phyloP scores from a whole-genome alignment of 2,113 vertebrate species.

The Pitta sordida region DNA sequence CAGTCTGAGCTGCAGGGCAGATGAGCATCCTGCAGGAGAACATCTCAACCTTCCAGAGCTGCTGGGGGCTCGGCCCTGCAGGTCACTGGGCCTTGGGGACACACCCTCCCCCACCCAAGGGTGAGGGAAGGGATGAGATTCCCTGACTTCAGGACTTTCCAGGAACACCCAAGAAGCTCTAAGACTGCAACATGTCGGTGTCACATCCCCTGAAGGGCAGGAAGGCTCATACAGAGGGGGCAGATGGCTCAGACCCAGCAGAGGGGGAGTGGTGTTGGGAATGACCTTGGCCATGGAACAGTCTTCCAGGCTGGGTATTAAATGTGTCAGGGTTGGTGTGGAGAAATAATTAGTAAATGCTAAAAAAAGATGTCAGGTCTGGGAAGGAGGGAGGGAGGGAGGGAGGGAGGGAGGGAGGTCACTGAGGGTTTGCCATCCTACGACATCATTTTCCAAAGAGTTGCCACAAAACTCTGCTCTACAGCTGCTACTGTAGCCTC shows the following conservation, averaged over 20 bases:
- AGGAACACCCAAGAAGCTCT: not conserved
- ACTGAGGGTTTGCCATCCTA: not conserved
- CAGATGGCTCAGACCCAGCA: fast-evolving
- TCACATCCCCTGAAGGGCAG: not conserved
- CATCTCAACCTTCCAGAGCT: not conserved
- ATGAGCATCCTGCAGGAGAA: not conserved
- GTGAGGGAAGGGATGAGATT: not conserved
- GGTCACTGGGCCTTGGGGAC: not conserved
- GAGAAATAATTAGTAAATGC: not conserved
- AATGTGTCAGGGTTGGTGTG: fast-evolving
- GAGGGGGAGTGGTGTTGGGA: fast-evolving
- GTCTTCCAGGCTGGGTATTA: not conserved
- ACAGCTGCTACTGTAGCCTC: not conserved
- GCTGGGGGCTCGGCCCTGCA: not conserved
- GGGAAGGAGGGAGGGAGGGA: not conserved
- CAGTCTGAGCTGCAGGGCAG: not conserved
- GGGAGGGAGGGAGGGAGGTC: not conserved
- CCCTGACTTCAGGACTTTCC: not conserved
- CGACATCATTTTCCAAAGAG: not conserved
- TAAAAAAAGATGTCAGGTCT: not conserved
- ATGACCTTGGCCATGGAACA: not conserved
- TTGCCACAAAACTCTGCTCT: not conserved
- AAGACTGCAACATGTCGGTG: not conserved
- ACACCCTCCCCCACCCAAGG: not conserved
- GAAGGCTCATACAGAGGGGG: fast-evolving